Conservation (phyloP, 2,113 vertebrate species). For the Halichoeres trimaculatus region DNA sequence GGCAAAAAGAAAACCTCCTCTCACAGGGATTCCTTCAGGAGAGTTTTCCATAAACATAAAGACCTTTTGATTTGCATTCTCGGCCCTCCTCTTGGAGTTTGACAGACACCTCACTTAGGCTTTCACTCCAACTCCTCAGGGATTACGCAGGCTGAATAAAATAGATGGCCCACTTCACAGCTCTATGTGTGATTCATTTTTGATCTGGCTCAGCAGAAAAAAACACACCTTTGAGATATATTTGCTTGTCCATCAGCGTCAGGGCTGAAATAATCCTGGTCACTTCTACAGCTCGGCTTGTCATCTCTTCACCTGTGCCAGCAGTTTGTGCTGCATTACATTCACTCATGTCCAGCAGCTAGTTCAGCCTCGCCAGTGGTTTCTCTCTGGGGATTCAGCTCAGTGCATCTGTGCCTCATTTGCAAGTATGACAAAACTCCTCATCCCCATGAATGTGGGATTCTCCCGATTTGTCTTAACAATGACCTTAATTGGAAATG, state of each 20-base stretch:
- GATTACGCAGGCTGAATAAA: constrained; percentile 30
- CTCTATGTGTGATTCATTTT: constrained; percentile 36
- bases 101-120: constrained; percentile 59
- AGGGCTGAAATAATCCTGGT: constrained; percentile 13
- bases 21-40: constrained; percentile 35
- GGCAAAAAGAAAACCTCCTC: constrained; percentile 27
- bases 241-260: constrained; percentile 40
- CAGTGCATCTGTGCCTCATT: constrained; percentile 52
- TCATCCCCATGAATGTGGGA: constrained; percentile 37
- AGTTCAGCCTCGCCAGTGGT: not conserved
- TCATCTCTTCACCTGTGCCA: constrained; percentile 53
- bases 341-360: constrained; percentile 42
- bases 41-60: constrained; percentile 48
- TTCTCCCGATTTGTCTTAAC: constrained; percentile 41
- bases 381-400: constrained; percentile 44
- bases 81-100: constrained; percentile 42
- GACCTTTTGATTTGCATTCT: constrained; percentile 50
- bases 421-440: constrained; percentile 66
- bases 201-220: constrained; percentile 56
- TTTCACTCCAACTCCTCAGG: constrained; percentile 21
- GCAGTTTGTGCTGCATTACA: constrained; percentile 56
- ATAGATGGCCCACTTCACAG: constrained; percentile 11
- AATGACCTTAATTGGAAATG: constrained; percentile 67
- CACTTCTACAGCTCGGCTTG: constrained; percentile 24
- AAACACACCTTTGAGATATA: constrained; percentile 35